Evolutionary conservation across 35 echinoderm and acorn worm genomes (phyloP), one percentile per base, ranked within the genome.

Genomic region (Apostichopus japonicus): DNA sequence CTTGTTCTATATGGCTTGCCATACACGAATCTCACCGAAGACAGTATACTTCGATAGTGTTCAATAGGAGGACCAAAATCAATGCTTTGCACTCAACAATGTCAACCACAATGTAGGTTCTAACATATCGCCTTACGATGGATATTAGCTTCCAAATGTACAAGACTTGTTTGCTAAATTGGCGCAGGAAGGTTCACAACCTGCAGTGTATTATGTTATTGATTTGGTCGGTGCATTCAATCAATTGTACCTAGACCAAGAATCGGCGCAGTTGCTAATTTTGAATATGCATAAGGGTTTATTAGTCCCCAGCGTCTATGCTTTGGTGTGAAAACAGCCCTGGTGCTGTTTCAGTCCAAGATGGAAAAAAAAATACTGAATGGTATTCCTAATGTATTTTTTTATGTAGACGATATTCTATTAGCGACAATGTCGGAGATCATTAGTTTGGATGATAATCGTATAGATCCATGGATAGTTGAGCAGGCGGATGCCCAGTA

Each of bases 361-460:
- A 94, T 94, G 90, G 93, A 92, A 65, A 27, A 92, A 65, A 27
- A 95, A 72, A 92, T 92, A 2, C 57, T 95, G 33, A 76, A 82
- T 13, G 94, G 91, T 11, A 87, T 95, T 11, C 23, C 80, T 11
- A 55, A 79, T 65, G 56, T 65, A 10, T 22, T 10, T 23, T 95
- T 90, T 53, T 91, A 95, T 67, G 90, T 91, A 21, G 94, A 95
- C 77, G 90, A 95, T 72, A 79, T 95, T 51, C 54, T 95, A 51
- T 88, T 92, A 15, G 62, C 81, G 56, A 88, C 94, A 5, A 1
- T 27, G 25, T 27, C 25, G 25, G 1, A 27, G 25, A 27, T 27
- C 25, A 27, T 27, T 27, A 27, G 25, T 27, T 27, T 27, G 0
- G 25, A 27, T 27, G 25, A 27, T 27, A 27, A 27, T 27, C 25